Evolutionary conservation across 2,113 vertebrate genomes (phyloP).

Genomic region (Microtus ochrogaster): DNA sequence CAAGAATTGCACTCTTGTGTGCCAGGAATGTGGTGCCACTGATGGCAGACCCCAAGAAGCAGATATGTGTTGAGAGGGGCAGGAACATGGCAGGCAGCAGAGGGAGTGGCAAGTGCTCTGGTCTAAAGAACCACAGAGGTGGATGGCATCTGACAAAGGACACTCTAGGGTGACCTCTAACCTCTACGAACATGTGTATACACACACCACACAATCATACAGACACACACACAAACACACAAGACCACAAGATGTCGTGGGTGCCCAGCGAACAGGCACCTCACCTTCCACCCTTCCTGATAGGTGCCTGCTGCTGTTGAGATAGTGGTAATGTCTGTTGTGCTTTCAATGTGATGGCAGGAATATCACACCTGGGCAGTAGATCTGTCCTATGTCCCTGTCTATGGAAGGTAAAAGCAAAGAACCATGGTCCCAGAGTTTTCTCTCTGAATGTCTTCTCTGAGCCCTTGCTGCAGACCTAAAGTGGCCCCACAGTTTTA

Average conservation of each 20-base stretch:
- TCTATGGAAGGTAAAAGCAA: not conserved
- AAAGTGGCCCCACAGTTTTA: not conserved
- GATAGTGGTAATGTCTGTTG: not conserved
- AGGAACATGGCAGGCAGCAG: not conserved
- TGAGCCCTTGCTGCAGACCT: not conserved
- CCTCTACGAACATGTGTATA: not conserved
- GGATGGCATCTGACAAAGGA: not conserved
- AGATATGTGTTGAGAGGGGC: not conserved
- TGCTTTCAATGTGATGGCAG: not conserved
- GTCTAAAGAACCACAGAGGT: not conserved
- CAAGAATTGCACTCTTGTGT: not conserved
- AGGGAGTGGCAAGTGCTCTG: not conserved
- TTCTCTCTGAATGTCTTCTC: not conserved
- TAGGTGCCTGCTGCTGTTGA: not conserved
- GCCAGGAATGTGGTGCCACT: not conserved
- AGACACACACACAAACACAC: not conserved
- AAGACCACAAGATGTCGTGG: not conserved
- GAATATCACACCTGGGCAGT: not conserved
- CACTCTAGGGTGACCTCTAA: not conserved
- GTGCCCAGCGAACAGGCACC: not conserved
- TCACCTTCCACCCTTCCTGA: not conserved
- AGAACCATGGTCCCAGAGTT: not conserved
- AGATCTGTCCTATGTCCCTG: not conserved
- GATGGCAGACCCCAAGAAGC: not conserved
- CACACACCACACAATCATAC: not conserved